phyloP scores from a whole-genome alignment of 2,888 invertebrate genomes.

The Xestoiulus laeticollis region DNA sequence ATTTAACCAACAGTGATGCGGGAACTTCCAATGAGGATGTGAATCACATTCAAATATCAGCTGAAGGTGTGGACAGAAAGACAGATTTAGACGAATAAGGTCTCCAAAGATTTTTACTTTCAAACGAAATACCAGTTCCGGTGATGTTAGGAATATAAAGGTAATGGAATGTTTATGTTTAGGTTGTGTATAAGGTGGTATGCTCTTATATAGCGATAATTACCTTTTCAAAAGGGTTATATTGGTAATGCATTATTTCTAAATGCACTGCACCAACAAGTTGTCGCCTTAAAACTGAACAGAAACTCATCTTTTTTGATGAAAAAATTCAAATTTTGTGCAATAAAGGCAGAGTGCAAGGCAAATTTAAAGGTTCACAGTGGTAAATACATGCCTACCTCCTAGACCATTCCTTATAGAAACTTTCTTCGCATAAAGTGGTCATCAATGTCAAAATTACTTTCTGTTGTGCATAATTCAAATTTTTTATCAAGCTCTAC shows the following conservation, averaged over 20 bases:
- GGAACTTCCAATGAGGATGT: neutral
- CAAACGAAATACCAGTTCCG: neutral
- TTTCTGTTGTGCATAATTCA: too few species aligned
- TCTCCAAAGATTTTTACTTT: neutral
- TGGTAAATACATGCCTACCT: neutral
- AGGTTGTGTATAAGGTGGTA: neutral
- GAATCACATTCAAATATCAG: neutral
- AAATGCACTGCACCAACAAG: too few species aligned
- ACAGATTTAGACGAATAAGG: neutral
- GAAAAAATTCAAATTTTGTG: too few species aligned
- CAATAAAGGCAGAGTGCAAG: neutral
- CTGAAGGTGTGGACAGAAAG: neutral
- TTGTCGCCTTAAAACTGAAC: too few species aligned
- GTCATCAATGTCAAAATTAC: too few species aligned
- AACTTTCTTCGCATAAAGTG: too few species aligned
- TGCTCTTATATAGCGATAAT: neutral
- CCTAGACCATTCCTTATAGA: too few species aligned
- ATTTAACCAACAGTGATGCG: neutral
- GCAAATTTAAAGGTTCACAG: neutral
- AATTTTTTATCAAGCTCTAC: too few species aligned
- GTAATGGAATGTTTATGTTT: neutral
- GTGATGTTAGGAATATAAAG: neutral
- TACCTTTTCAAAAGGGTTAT: too few species aligned
- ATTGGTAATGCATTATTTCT: too few species aligned
- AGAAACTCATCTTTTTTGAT: too few species aligned